Evolutionary conservation across 2,888 invertebrate genomes (phyloP).

Genomic region (Branchipolynoe longqiensis): DNA sequence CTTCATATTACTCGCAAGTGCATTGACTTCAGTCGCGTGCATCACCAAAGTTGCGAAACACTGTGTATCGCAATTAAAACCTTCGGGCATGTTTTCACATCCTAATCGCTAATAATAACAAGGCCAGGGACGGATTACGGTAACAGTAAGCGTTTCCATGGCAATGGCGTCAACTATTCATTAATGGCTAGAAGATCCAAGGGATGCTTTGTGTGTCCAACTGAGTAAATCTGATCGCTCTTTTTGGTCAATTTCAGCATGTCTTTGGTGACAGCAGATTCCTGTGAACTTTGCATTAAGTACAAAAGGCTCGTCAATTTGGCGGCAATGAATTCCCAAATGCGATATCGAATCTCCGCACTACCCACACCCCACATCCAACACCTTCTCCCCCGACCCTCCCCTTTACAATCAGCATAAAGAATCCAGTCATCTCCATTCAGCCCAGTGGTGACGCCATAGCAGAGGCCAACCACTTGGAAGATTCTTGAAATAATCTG

Average conservation of each 20-base stretch:
- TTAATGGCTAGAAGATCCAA: not conserved
- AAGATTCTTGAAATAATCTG: too few relatives aligned
- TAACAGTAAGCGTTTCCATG: slow-evolving; percentile 1
- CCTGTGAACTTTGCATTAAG: not conserved
- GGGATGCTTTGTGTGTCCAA: slow-evolving; percentile 15
- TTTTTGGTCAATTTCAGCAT: slow-evolving; percentile 8
- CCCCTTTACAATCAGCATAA: too few relatives aligned
- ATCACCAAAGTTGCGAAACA: slow-evolving; percentile 1
- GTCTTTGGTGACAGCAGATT: not conserved
- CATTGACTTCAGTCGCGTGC: too few relatives aligned
- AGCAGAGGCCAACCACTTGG: too few relatives aligned
- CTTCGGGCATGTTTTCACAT: not conserved
- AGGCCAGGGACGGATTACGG: not conserved
- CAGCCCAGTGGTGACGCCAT: too few relatives aligned
- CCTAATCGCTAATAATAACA: slow-evolving; percentile 28
- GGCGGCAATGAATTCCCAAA: not conserved
- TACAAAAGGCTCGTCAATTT: not conserved
- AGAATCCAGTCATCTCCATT: too few relatives aligned
- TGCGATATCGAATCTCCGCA: not conserved
- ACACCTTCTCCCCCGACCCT: too few relatives aligned
- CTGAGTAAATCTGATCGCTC: slow-evolving; percentile 9
- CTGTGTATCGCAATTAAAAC: slow-evolving; percentile 35
- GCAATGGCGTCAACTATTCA: slow-evolving; percentile 1
- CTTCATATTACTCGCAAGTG: too few relatives aligned
- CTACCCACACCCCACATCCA: not conserved